Base-by-base conservation (phyloP, 2,113 vertebrate genomes). In the Seriola quinqueradiata region DNA sequence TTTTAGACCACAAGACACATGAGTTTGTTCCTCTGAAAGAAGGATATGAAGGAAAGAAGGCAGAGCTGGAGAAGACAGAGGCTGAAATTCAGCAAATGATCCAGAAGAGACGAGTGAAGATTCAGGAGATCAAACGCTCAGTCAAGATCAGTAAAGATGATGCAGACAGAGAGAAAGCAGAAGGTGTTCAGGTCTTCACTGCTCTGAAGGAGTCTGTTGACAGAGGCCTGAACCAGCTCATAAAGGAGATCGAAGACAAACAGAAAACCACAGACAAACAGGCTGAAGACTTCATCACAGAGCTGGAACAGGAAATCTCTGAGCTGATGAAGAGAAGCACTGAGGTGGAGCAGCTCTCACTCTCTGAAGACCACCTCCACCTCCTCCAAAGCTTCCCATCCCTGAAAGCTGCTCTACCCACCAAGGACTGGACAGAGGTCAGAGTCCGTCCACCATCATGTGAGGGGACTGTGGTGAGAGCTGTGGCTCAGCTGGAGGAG, bases 291-390 rank as follows among this genome's bases (percentile, higher is more conserved):
- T 42, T 42, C 40, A 42, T 42, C 40, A 42, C 40, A 10, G 40
- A 42, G 40, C 40, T 42, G 40, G 8, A 42, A 42, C 40, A 42
- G 40, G 40, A 42, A 42, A 42, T 42, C 40, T 42, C 40, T 42
- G 40, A 42, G 40, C 40, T 42, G 40, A 11, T 10, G 40, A 42
- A 42, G 40, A 42, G 40, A 42, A 42, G 40, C 40, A 42, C 8
- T 42, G 66, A 69, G 46, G 40, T 36, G 28, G 28, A 69, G 46
- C 28, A 34, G 25, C 66, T 69, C 46, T 69, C 44, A 19, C 66
- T 7, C 46, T 69, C 66, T 50, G 48, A 69, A 34, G 66, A 69
- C 66, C 48, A 50, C 66, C 66, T 69, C 66, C 66, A 69, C 46
- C 32, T 69, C 66, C 48, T 69, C 25, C 40, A 67, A 19, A 46